Percentiles rank a stretch among this genome's conserved stretches.
phyloP scores from a whole-genome alignment of 2,888 invertebrate genomes.

The Agonopterix alstromeriana region DNA sequence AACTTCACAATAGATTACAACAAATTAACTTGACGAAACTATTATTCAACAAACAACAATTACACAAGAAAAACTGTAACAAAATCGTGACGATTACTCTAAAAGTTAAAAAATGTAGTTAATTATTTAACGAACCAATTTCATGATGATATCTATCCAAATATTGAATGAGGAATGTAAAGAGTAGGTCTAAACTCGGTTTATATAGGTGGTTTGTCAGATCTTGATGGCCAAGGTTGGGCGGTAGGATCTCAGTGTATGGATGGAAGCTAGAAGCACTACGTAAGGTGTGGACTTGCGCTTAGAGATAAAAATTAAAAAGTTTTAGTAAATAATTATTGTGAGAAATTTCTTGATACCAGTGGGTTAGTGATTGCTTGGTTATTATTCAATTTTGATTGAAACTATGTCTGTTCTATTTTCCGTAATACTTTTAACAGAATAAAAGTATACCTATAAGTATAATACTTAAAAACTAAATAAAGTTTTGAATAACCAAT shows the following conservation, averaged over 20 bases:
- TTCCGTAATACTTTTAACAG: too few species aligned
- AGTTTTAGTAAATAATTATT: too few species aligned
- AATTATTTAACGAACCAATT: slow-evolving; percentile 49
- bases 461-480: too few species aligned
- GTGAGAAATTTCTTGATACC: not conserved
- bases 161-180: slow-evolving; percentile 49
- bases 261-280: not conserved
- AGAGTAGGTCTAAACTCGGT: slow-evolving; percentile 24
- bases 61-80: not conserved
- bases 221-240: slow-evolving; percentile 52
- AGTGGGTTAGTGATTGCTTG: too few species aligned
- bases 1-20: not conserved
- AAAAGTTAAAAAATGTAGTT: not conserved
- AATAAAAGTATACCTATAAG: too few species aligned
- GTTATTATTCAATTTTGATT: too few species aligned
- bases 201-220: slow-evolving; percentile 49
- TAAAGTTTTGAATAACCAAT: too few species aligned
- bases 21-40: not conserved
- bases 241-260: slow-evolving; percentile 25
- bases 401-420: too few species aligned
- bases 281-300: slow-evolving; percentile 1
- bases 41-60: not conserved
- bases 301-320: too few species aligned
- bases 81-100: not conserved
- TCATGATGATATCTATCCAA: slow-evolving; percentile 53